A percentile compares a stretch with the other conserved stretches of the same genome.
These are phyloP conservation scores for Zygaena filipendulae DNA, from an alignment of 2,888 invertebrate genomes.

Conservation along the genomic window DNA sequence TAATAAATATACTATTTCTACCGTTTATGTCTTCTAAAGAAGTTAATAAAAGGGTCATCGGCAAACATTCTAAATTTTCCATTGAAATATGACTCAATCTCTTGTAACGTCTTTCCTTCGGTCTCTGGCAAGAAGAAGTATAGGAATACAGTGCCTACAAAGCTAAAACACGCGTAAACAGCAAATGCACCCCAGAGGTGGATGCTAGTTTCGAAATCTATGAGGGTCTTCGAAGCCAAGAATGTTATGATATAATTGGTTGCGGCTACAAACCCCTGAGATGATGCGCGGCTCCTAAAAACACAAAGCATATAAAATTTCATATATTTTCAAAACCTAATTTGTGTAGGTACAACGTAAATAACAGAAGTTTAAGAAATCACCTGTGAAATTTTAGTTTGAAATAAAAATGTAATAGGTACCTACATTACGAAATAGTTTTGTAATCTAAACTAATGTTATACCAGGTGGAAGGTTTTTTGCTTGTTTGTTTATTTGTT, in stretches of 20 bases:
- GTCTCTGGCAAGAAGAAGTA: slow-evolving; percentile 68
- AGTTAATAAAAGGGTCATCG: slow-evolving; percentile 47
- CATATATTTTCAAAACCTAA: no score
- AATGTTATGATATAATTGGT: slow-evolving; percentile 62
- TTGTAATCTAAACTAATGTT: no score
- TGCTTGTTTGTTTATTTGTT: no score
- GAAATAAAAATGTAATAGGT: no score
- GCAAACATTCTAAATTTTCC: slow-evolving; percentile 45
- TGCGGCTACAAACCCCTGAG: slow-evolving; percentile 65
- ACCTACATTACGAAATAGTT: no score
- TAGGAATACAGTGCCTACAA: slow-evolving; percentile 53
- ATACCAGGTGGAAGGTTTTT: no score
- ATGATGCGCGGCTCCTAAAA: slow-evolving; percentile 59
- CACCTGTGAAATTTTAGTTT: no score
- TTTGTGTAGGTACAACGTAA: no score
- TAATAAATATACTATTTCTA: no score
- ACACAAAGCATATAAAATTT: no score
- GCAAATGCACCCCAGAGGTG: slow-evolving; percentile 60
- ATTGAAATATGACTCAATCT: slow-evolving; percentile 54
- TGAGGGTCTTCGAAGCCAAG: slow-evolving; percentile 61
- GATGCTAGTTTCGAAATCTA: slow-evolving; percentile 47
- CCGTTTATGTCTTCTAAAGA: no score
- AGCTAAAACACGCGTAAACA: slow-evolving; percentile 51
- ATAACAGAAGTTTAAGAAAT: no score
- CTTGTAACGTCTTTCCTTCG: slow-evolving; percentile 59